Evolutionary conservation across 2,113 vertebrate species (phyloP).

Genomic region (Dunckerocampus dactyliophorus): DNA sequence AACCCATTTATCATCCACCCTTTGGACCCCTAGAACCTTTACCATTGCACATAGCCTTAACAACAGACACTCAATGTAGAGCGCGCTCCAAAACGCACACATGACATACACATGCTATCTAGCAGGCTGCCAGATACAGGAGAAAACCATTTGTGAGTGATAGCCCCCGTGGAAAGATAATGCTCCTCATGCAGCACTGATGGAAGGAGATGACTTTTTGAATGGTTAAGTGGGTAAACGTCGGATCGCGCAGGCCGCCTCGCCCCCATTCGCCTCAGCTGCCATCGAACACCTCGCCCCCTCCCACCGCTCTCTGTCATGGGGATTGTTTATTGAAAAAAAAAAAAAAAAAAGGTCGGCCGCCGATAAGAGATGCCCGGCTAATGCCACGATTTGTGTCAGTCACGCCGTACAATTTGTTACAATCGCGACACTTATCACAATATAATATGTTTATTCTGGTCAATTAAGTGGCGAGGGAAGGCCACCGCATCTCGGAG

Average conservation of each 20-base stretch:
- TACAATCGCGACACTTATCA: constrained; percentile 72
- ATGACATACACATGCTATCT: constrained; percentile 20
- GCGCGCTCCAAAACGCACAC: constrained; percentile 18
- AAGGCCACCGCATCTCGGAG: constrained; percentile 57
- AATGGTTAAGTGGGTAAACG: constrained; percentile 71
- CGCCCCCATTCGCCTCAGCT: constrained; percentile 50
- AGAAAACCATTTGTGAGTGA: constrained; percentile 68
- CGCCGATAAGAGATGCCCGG: constrained; percentile 68
- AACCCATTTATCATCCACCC: not conserved
- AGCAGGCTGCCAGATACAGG: constrained; percentile 48
- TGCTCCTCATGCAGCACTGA: constrained; percentile 66
- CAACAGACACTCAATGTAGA: constrained; percentile 6
- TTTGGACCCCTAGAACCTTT: constrained; percentile 1
- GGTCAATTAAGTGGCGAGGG: constrained; percentile 70
- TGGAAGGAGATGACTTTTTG: constrained; percentile 73
- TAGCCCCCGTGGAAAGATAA: constrained; percentile 66
- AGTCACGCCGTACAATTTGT: constrained; percentile 72
- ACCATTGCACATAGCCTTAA: constrained; percentile 13
- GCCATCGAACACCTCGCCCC: constrained; percentile 50
- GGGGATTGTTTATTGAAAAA: constrained; percentile 67
- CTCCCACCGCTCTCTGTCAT: constrained; percentile 36
- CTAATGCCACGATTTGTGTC: constrained; percentile 75
- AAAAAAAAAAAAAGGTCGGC: constrained; percentile 44
- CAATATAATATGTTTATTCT: constrained; percentile 77
- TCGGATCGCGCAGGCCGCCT: constrained; percentile 51